phyloP scores from a whole-genome alignment of 2,888 invertebrate genomes.

The Scaptomyza cyrtandrae region DNA sequence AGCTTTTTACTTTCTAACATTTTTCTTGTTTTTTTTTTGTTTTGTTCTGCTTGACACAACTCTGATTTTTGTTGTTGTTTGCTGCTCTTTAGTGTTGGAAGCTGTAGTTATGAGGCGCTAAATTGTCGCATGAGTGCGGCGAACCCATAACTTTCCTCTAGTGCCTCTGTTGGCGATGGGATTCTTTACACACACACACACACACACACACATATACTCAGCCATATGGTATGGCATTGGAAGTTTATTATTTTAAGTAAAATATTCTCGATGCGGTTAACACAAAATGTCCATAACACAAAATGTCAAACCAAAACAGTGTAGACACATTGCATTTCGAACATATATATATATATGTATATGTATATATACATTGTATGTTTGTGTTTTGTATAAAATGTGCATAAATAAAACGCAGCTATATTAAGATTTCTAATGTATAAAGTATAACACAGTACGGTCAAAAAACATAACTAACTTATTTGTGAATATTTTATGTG shows the following conservation, averaged over 20 bases:
- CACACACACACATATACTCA: background rate
- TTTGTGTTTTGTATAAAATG: conserved; percentile 17
- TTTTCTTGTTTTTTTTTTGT: too few species aligned
- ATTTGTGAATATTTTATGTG: conserved; percentile 15
- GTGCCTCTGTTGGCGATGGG: conserved; percentile 3
- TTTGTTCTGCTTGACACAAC: background rate
- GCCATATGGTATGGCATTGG: conserved; percentile 14
- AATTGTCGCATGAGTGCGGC: conserved; percentile 33
- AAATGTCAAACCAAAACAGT: conserved; percentile 22
- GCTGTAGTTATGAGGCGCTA: conserved; percentile 34
- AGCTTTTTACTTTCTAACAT: too few species aligned
- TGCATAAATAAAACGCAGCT: conserved; percentile 37
- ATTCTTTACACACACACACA: background rate
- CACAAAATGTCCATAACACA: conserved; percentile 6
- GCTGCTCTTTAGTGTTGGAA: conserved; percentile 6
- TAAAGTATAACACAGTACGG: background rate
- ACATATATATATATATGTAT: background rate
- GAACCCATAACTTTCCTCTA: conserved; percentile 16
- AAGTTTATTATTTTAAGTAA: conserved; percentile 53
- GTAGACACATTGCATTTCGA: background rate
- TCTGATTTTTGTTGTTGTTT: background rate
- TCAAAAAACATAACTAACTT: conserved; percentile 24
- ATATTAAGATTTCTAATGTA: conserved; percentile 38
- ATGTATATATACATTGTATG: background rate
- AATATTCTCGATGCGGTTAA: conserved; percentile 29